A percentile compares a stretch with the other conserved stretches of the same genome.
These are phyloP conservation scores for Belonocnema kinseyi DNA, from an alignment of 1,140 invertebrate species.

Conservation along the genomic window DNA sequence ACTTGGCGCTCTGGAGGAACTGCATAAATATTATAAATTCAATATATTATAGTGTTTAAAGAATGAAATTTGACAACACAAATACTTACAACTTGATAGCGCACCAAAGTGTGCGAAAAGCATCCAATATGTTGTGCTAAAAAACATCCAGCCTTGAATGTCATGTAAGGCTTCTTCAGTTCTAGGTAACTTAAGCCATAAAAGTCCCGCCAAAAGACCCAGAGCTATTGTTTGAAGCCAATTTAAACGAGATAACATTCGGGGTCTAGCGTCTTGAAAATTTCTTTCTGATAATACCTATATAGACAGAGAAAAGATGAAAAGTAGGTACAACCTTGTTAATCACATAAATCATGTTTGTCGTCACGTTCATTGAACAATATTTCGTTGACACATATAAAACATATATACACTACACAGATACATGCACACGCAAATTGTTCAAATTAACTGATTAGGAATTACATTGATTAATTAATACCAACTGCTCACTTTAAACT, in stretches of 20 bases:
- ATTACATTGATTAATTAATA: background rate
- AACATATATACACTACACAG: no score
- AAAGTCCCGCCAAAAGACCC: constrained; percentile 84
- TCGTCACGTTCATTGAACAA: background rate
- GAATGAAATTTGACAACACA: background rate
- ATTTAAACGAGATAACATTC: constrained; percentile 88
- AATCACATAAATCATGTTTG: background rate
- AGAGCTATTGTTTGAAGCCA: constrained; percentile 88
- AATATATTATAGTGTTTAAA: no score
- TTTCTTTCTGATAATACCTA: constrained; percentile 85
- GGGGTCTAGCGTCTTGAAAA: constrained; percentile 85
- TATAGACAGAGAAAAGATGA: background rate
- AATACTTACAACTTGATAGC: constrained; percentile 82
- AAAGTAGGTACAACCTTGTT: background rate
- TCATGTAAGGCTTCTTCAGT: constrained; percentile 86
- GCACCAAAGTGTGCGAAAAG: constrained; percentile 89
- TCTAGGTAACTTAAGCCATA: constrained; percentile 88
- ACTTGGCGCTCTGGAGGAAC: constrained; percentile 90
- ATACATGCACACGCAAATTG: background rate
- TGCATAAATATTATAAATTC: constrained; percentile 62
- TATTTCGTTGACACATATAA: background rate
- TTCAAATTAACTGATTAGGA: background rate
- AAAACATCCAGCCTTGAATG: constrained; percentile 92
- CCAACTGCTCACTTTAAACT: constrained; percentile 80
- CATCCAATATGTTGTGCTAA: constrained; percentile 92